Percentiles rank a stretch among this genome's conserved stretches.
Evolutionary conservation across 92 coral and sea anemone species (phyloP).

Genomic region (Porites lobata): DNA sequence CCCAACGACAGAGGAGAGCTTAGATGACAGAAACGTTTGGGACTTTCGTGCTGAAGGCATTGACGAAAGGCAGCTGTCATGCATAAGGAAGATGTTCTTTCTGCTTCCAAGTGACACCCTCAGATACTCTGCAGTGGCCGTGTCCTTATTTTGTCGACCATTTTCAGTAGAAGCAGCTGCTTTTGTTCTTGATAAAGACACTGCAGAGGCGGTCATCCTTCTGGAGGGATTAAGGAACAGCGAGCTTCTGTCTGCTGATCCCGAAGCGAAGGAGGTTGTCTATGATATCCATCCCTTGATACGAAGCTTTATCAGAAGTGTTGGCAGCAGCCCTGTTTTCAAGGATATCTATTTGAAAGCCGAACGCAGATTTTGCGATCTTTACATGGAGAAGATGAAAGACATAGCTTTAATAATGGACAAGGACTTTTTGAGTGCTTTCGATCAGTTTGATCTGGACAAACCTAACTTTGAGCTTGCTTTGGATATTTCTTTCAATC

Average conservation of each 20-base stretch:
- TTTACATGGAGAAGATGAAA: slow-evolving; percentile 58
- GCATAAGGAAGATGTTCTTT: slow-evolving; percentile 28
- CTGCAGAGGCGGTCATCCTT: slow-evolving; percentile 5
- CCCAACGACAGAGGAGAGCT: background rate
- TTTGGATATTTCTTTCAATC: slow-evolving; percentile 32
- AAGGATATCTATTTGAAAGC: slow-evolving; percentile 48
- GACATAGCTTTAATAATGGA: slow-evolving; percentile 52
- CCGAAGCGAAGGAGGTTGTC: slow-evolving; percentile 34
- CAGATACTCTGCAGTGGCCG: slow-evolving; percentile 5
- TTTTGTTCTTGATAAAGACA: slow-evolving; percentile 3
- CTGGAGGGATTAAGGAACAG: slow-evolving; percentile 37
- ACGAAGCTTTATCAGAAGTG: slow-evolving; percentile 30
- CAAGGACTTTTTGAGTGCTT: slow-evolving; percentile 54
- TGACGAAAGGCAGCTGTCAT: slow-evolving; percentile 5
- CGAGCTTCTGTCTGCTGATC: slow-evolving; percentile 23
- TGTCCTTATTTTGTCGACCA: slow-evolving; percentile 30
- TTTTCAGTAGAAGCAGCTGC: slow-evolving; percentile 23
- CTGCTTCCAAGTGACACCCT: slow-evolving; percentile 23
- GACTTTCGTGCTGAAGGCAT: background rate
- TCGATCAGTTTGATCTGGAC: slow-evolving; percentile 50
- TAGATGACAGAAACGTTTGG: background rate
- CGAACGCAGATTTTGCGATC: slow-evolving; percentile 58
- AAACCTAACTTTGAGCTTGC: slow-evolving; percentile 63
- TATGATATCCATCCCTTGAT: slow-evolving; percentile 75
- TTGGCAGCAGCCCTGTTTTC: slow-evolving; percentile 14